Evolutionary conservation across 30 jellyfish, hydroid and myxozoan genomes (phyloP), one percentile per base, ranked within the genome.

Genomic region (Hydractinia echinata): DNA sequence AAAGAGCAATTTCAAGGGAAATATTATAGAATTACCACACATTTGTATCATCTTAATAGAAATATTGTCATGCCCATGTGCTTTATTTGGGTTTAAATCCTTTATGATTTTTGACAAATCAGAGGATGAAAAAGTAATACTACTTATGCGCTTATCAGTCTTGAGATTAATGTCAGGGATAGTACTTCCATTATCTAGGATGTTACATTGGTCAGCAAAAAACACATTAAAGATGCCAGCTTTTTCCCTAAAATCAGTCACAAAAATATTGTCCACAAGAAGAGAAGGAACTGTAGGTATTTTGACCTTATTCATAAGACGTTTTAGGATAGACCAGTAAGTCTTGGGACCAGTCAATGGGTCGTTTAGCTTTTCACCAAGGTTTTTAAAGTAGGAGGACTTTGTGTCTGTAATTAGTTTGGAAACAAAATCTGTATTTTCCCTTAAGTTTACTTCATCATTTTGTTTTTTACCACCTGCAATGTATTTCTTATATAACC

Each of bases 231-330:
- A 81, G 52, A 80, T 14, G 70, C 81, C 79, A 52, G 90, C 95
- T 79, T 86, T 86, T 81, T 86, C 90, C 30, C 84, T 58, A 61
- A 86, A 73, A 53, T 86, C 95, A 54, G 95, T 86, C 62, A 86
- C 73, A 81, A 86, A 73, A 15, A 80, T 52, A 54, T 88, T 88
- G 67, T 79, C 82, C 64, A 79, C 89, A 30, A 61, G 83, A 54
- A 86, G 86, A 51, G 90, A 87, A 67, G 90, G 90, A 68, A 86
- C 81, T 73, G 56, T 73, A 10, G 95, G 90, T 77, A 79, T 72
- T 83, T 81, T 86, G 61, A 76, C 87, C 68, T 86, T 86, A 60
- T 86, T 73, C 21, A 86, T 81, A 64, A 86, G 86, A 64, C 83
- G 73, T 66, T 79, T 86, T 10, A 86, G 72, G 53, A 81, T 68